phyloP scores from a whole-genome alignment of 2,888 invertebrate genomes.

The Cotesia congregata region DNA sequence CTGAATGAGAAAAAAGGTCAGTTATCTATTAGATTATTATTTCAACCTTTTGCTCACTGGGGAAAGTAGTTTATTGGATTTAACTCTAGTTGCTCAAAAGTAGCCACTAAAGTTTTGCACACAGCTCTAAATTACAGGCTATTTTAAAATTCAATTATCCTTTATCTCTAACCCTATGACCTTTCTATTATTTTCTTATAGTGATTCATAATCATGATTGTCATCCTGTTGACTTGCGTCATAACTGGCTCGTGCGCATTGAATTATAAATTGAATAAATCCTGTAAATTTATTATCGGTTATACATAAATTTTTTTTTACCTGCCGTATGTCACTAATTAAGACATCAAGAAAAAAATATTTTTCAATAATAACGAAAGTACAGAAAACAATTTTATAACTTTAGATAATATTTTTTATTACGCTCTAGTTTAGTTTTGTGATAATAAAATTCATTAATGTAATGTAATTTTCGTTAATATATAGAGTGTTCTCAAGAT shows the following conservation, averaged over 20 bases:
- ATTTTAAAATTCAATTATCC: slow-evolving; percentile 8
- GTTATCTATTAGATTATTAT: slow-evolving; percentile 29
- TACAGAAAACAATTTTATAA: background rate
- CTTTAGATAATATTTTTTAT: background rate
- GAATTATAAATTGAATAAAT: slow-evolving; percentile 11
- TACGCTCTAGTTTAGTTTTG: background rate
- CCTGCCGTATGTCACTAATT: background rate
- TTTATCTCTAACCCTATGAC: slow-evolving; percentile 12
- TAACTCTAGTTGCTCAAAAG: background rate
- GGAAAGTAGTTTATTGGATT: background rate
- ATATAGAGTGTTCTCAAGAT: background rate
- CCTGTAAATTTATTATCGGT: slow-evolving; percentile 23
- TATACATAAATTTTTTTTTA: slow-evolving; percentile 5
- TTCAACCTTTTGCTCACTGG: slow-evolving; percentile 4
- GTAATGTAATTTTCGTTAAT: too few species aligned
- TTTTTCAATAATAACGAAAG: background rate
- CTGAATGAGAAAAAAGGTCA: slow-evolving; percentile 50
- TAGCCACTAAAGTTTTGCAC: background rate
- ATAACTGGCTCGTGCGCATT: slow-evolving; percentile 28
- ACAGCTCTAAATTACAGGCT: background rate
- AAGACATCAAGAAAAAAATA: background rate
- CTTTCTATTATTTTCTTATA: slow-evolving; percentile 20
- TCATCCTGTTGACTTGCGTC: slow-evolving; percentile 24
- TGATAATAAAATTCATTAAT: background rate
- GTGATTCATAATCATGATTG: slow-evolving; percentile 27